phyloP scores from a whole-genome alignment of 2,113 vertebrate species.

The Mormoops blainvillei region DNA sequence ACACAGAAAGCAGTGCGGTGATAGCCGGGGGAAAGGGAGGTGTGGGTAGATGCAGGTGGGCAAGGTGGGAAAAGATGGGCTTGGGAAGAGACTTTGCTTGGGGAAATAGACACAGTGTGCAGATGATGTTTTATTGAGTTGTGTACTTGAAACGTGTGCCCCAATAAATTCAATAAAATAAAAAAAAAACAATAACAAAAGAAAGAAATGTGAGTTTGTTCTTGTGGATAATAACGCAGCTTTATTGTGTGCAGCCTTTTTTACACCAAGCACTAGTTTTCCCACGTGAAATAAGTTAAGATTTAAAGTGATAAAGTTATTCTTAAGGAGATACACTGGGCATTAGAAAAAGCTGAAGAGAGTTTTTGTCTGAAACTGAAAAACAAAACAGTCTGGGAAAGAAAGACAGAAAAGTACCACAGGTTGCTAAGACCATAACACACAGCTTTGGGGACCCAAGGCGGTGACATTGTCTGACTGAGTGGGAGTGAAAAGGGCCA shows the following conservation, averaged over 20 bases:
- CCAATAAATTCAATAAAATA: too few relatives aligned
- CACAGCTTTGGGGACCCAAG: background rate
- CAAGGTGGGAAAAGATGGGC: too few relatives aligned
- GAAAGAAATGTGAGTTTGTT: conserved; percentile 25
- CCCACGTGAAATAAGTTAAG: conserved; percentile 15
- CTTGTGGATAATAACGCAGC: background rate
- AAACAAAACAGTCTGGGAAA: background rate
- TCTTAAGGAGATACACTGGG: background rate
- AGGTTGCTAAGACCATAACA: background rate
- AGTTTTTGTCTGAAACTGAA: conserved; percentile 28
- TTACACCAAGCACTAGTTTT: conserved; percentile 36
- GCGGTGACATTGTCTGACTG: rapidly evolving
- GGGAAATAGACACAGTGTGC: too few relatives aligned
- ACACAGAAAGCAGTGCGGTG: too few relatives aligned
- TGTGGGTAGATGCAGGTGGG: too few relatives aligned
- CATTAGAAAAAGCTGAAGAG: conserved; percentile 60
- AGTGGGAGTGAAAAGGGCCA: background rate
- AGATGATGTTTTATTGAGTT: too few relatives aligned
- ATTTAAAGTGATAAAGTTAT: conserved; percentile 32
- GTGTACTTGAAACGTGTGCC: too few relatives aligned
- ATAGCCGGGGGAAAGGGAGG: too few relatives aligned
- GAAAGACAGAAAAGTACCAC: background rate
- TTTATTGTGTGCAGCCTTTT: conserved; percentile 51
- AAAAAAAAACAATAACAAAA: too few relatives aligned
- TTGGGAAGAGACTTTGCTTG: too few relatives aligned